A percentile compares a stretch with the other conserved stretches of the same genome.
These are phyloP conservation scores for Harpagifer antarcticus DNA, from an alignment of 2,797 vertebrate species.

Conservation along the genomic window DNA sequence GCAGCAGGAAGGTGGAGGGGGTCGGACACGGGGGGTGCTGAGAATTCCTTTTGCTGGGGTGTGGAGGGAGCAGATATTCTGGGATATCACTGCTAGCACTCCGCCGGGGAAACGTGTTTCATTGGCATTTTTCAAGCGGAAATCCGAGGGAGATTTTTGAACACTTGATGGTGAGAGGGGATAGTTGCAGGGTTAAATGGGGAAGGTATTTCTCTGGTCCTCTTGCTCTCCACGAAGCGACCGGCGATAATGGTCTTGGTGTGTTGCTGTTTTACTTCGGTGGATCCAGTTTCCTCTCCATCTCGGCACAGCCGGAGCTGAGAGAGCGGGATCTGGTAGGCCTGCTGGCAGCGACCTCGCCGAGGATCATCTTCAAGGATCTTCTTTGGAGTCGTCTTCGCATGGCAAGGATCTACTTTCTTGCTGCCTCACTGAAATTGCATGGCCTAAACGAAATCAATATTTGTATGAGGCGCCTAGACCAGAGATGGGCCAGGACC, in stretches of 20 bases:
- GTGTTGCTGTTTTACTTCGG: constrained; percentile 65
- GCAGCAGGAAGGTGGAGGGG: constrained; percentile 81
- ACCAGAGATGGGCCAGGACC: constrained; percentile 98
- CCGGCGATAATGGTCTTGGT: constrained; percentile 77
- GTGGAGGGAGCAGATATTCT: constrained; percentile 88
- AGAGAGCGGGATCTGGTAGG: constrained; percentile 76
- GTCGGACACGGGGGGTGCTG: constrained; percentile 74
- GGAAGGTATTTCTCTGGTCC: constrained; percentile 52
- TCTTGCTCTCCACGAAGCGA: constrained; percentile 43
- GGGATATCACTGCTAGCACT: constrained; percentile 80
- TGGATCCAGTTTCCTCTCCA: constrained; percentile 79
- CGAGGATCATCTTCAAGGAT: constrained; percentile 72
- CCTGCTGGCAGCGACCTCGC: constrained; percentile 66
- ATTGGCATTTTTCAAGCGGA: constrained; percentile 72
- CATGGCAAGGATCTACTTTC: constrained; percentile 77
- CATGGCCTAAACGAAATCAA: constrained; percentile 84
- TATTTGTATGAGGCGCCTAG: constrained; percentile 90
- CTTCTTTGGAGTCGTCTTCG: constrained; percentile 70
- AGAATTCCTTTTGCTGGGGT: constrained; percentile 86
- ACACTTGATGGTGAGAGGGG: constrained; percentile 56
- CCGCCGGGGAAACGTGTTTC: constrained; percentile 76
- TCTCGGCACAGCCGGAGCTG: constrained; percentile 81
- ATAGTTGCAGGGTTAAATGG: constrained; percentile 50
- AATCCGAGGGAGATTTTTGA: constrained; percentile 56
- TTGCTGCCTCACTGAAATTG: constrained; percentile 75